Base-by-base conservation (phyloP, 2,888 invertebrate genomes). In the Tridacna crocea region DNA sequence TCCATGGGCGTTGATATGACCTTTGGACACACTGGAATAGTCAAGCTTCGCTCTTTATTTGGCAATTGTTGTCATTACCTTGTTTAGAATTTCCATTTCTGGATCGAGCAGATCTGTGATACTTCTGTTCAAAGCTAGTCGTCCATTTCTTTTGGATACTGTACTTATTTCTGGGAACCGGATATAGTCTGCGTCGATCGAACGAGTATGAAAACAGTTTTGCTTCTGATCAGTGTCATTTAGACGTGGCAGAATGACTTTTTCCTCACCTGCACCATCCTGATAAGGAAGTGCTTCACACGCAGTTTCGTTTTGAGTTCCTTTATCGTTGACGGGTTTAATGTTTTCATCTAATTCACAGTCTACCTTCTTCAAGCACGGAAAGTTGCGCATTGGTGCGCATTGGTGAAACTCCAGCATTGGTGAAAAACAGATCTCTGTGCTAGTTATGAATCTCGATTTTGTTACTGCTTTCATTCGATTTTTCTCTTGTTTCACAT, bases 21-120 rank as follows among this genome's bases (percentile, higher is more conserved):
- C 3, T 36, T 36, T 36, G 8, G 36, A 36, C 36, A 36, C 8
- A 36, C 36, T 36, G 36, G 36, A 36, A 36, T 36, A 36, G 36
- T 36, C 8, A 36, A 36, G 36, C 36, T 36, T 36, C 36, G 36
- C 36, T 36, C 36, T 36, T 36, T 36, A 36, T 36, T 36, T 8
- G 8, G 36, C 8, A 36, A 36, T 8, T 4, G 6, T 61, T 8
- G 46, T 46, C 36, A 19, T 74, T 22, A 83, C 83, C 77, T 77
- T 83, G 46, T 83, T 77, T 13, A 83, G 46, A 27, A 80, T 83
- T 26, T 77, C 83, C 77, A 78, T 80, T 60, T 83, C 83, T 24
- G 83, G 77, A n/a, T 83, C 83, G 0, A 83, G 61, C 2, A 83
- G 36, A 36, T 80, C 83, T 19, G 83, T 83, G 51, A 83, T 83